Conservation (phyloP, 2,888 invertebrate species). For the Achlya flavicornis region DNA sequence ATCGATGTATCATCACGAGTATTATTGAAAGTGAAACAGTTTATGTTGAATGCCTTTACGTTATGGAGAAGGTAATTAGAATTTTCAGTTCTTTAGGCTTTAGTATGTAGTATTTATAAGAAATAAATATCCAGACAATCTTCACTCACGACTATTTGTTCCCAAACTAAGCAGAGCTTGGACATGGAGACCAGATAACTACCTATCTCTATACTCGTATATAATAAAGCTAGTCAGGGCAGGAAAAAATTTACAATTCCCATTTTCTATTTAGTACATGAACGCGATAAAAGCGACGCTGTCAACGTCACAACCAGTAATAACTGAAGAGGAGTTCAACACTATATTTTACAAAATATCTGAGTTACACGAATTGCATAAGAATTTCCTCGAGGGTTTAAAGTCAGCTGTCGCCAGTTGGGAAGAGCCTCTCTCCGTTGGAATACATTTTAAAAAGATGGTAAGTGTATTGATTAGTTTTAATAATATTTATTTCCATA, state of each 20-base stretch:
- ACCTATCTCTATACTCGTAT: too few species aligned
- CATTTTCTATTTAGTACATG: constrained; percentile 89
- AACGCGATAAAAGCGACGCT: constrained; percentile 94
- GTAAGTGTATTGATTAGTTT: constrained; percentile 65
- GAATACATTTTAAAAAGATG: constrained; percentile 93
- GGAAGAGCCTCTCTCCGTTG: constrained; percentile 90
- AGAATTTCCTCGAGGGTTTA: constrained; percentile 91
- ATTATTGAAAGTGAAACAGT: constrained; percentile 96
- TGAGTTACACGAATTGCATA: constrained; percentile 92
- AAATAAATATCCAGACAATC: too few species aligned
- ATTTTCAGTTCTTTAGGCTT: constrained; percentile 19
- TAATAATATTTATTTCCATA: too few species aligned
- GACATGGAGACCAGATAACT: too few species aligned
- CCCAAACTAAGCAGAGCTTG: too few species aligned
- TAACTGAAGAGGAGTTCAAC: constrained; percentile 93
- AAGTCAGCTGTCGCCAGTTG: constrained; percentile 87
- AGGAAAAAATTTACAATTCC: background rate
- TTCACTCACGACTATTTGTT: too few species aligned
- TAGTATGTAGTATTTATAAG: too few species aligned
- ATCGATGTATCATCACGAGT: constrained; percentile 93
- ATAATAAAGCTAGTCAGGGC: too few species aligned
- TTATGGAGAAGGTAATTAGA: constrained; percentile 90
- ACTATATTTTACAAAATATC: constrained; percentile 97
- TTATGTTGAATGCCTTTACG: constrained; percentile 94
- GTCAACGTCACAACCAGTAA: constrained; percentile 94